phyloP scores from a whole-genome alignment of 2,113 vertebrate species.

The Grus americana region DNA sequence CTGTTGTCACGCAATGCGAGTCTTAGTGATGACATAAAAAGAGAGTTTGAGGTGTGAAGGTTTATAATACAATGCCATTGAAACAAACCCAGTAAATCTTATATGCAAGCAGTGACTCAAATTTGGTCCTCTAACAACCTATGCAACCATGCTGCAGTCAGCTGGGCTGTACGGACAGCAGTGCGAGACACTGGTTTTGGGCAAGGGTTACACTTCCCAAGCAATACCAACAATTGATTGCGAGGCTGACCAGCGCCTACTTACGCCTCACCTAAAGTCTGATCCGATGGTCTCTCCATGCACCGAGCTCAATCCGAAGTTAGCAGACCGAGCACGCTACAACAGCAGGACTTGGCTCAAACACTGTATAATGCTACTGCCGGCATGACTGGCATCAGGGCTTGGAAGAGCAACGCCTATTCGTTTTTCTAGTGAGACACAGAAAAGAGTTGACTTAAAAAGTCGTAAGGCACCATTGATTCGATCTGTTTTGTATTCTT shows the following conservation, averaged over 20 bases:
- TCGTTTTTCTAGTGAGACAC: conserved; percentile 53
- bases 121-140: background rate
- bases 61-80: conserved; percentile 45
- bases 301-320: background rate
- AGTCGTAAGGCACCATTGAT: conserved; percentile 75
- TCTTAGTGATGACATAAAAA: background rate
- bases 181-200: background rate
- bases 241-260: background rate
- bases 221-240: background rate
- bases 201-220: background rate
- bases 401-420: background rate
- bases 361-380: background rate
- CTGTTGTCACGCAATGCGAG: background rate
- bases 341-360: background rate
- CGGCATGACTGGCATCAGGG: background rate
- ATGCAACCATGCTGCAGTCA: background rate
- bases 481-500: conserved; percentile 50
- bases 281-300: background rate
- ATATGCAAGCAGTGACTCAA: background rate
- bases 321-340: background rate
- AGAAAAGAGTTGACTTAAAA: conserved; percentile 51
- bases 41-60: conserved; percentile 13
- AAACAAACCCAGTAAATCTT: conserved; percentile 18
- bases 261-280: background rate
- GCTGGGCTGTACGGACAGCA: background rate